A percentile compares a stretch with the other conserved stretches of the same genome.
phyloP scores from a whole-genome alignment of 2,888 invertebrate genomes.

The Spicauda simplicius region DNA sequence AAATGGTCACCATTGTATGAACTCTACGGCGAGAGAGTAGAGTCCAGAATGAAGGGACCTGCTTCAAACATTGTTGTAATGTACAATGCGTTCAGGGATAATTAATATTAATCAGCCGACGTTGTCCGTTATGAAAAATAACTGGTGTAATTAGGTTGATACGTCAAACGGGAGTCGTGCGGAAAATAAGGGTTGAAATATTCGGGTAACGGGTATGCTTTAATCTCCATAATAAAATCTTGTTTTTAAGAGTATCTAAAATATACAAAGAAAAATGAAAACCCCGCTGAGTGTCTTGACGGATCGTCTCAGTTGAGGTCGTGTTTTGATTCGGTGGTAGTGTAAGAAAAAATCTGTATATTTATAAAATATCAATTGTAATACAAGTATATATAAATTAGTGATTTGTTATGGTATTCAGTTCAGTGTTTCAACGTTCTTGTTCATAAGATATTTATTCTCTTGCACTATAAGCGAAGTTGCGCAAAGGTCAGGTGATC shows the following conservation, averaged over 20 bases:
- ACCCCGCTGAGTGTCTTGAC: no score
- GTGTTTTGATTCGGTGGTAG: no score
- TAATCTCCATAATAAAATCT: no score
- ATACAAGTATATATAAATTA: no score
- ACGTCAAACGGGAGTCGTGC: neutral
- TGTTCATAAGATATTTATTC: slow-evolving; percentile 9
- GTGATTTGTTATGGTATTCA: no score
- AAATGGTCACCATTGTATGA: neutral
- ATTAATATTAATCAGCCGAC: slow-evolving; percentile 48
- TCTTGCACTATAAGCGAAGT: slow-evolving; percentile 2
- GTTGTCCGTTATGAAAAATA: slow-evolving; percentile 43
- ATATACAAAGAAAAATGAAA: no score
- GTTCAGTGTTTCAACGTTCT: slow-evolving; percentile 18
- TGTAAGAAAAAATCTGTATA: no score
- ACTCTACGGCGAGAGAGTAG: slow-evolving; percentile 5
- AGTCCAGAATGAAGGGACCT: slow-evolving; percentile 4
- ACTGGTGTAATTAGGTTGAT: slow-evolving; percentile 39
- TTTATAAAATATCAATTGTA: no score
- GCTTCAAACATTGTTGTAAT: slow-evolving; percentile 25
- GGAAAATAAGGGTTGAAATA: no score
- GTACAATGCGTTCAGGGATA: slow-evolving; percentile 28
- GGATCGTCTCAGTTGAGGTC: no score
- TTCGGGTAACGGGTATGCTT: neutral
- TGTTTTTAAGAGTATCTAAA: no score
- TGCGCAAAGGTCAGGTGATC: slow-evolving; percentile 25